Conservation (phyloP, 2,888 invertebrate genomes). For the Malthinus flaveolus region DNA sequence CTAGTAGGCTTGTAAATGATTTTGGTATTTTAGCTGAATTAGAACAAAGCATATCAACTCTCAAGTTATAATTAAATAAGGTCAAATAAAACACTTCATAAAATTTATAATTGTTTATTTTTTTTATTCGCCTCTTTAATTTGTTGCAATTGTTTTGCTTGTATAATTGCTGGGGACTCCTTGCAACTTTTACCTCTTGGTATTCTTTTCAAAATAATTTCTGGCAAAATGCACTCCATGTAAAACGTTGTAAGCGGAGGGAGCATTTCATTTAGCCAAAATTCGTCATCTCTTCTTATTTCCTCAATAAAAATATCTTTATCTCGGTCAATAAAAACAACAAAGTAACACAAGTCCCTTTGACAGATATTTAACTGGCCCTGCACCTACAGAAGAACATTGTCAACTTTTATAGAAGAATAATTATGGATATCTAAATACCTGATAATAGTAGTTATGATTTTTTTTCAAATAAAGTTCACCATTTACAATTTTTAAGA, state of each 20-base stretch:
- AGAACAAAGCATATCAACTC: no score
- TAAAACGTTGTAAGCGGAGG: neutral
- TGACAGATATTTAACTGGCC: neutral
- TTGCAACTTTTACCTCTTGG: slow-evolving; percentile 3
- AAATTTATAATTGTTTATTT: no score
- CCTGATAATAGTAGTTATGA: no score
- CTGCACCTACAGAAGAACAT: neutral
- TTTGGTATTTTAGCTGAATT: no score
- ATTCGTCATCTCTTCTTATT: neutral
- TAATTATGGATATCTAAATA: no score
- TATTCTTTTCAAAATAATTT: slow-evolving; percentile 1
- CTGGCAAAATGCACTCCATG: neutral
- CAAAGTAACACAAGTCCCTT: neutral
- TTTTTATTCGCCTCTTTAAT: neutral
- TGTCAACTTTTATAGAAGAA: no score
- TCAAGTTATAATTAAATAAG: no score
- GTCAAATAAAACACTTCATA: no score
- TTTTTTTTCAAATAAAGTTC: no score
- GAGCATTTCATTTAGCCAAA: slow-evolving; percentile 4
- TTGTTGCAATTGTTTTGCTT: neutral
- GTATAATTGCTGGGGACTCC: neutral
- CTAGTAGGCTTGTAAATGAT: no score
- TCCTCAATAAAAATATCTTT: neutral
- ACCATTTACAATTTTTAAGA: no score
- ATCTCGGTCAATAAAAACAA: neutral